Evolutionary conservation across 37 sponge, comb jelly and placozoan species (phyloP).

Genomic region (Crambe crambe): DNA sequence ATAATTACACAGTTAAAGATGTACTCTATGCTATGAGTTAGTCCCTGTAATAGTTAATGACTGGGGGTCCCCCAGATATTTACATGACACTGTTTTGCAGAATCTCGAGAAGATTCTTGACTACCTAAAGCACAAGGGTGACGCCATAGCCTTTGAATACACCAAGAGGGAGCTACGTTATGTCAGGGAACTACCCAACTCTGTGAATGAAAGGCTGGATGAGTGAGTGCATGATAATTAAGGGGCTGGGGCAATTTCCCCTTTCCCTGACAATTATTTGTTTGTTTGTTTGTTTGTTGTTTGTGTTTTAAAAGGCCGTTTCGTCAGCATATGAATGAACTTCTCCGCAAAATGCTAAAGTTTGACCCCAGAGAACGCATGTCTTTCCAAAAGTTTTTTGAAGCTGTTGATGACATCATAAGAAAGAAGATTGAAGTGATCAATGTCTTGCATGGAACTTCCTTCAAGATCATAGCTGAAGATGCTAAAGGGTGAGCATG

Average conservation of each 20-base stretch:
- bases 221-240: conserved; percentile 29
- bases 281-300: too few relatives aligned
- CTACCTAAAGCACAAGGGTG: conserved; percentile 77
- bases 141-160: conserved; percentile 81
- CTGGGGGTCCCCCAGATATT: too few relatives aligned
- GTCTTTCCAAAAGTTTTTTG: conserved; percentile 71
- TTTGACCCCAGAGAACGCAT: conserved; percentile 61
- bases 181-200: conserved; percentile 71
- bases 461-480: conserved; percentile 55
- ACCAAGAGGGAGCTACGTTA: conserved; percentile 41
- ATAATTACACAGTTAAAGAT: too few relatives aligned
- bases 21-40: conserved; percentile 88
- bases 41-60: too few relatives aligned
- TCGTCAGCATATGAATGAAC: conserved; percentile 55
- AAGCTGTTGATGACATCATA: conserved; percentile 65
- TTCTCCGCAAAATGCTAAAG: conserved; percentile 56
- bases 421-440: conserved; percentile 61
- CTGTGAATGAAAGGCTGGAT: conserved; percentile 62
- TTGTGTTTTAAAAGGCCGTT: conserved; percentile 40
- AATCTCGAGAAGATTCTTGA: conserved; percentile 68
- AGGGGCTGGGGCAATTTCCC: not conserved
- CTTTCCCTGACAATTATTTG: not conserved
- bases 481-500: conserved; percentile 38
- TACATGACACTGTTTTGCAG: too few relatives aligned
- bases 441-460: conserved; percentile 48